A percentile compares a stretch with the other conserved stretches of the same genome.
Evolutionary conservation across 2,888 invertebrate species (phyloP).

Genomic region (Fragum sueziense): DNA sequence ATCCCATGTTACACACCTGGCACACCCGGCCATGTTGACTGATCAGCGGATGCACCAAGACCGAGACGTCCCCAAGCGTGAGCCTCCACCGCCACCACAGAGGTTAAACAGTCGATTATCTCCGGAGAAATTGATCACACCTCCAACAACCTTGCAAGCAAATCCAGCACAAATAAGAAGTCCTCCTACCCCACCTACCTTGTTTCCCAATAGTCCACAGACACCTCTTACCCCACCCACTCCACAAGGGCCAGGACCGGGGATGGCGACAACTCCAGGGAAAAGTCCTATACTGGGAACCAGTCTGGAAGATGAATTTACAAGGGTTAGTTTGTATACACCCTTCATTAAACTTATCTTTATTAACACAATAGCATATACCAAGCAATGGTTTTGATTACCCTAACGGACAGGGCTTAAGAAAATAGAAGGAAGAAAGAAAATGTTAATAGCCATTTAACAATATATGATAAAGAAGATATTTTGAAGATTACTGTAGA

Average conservation of each 20-base stretch:
- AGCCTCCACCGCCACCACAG: constrained; percentile 52
- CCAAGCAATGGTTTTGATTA: too few species aligned
- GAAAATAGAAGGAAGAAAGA: too few species aligned
- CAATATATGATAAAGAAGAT: too few species aligned
- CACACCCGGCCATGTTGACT: too few species aligned
- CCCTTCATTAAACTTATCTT: neutral
- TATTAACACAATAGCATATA: too few species aligned
- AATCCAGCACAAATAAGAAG: constrained; percentile 22
- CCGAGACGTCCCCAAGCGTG: constrained; percentile 13
- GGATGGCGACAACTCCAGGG: constrained; percentile 20
- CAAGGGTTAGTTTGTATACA: constrained; percentile 75
- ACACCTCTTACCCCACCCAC: constrained; percentile 61
- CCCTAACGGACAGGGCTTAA: too few species aligned
- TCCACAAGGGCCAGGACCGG: constrained; percentile 63
- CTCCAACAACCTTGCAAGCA: constrained; percentile 29
- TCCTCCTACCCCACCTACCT: constrained; percentile 53
- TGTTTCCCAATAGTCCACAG: constrained; percentile 57
- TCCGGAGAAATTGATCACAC: constrained; percentile 31
- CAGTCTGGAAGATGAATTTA: constrained; percentile 74
- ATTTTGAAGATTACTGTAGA: too few species aligned
- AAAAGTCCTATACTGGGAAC: constrained; percentile 41
- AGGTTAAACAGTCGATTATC: constrained; percentile 48
- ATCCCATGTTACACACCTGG: neutral
- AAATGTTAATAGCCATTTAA: too few species aligned
- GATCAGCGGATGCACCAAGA: neutral